phyloP scores from a whole-genome alignment of 1,140 invertebrate genomes.

The Saccostrea echinata region DNA sequence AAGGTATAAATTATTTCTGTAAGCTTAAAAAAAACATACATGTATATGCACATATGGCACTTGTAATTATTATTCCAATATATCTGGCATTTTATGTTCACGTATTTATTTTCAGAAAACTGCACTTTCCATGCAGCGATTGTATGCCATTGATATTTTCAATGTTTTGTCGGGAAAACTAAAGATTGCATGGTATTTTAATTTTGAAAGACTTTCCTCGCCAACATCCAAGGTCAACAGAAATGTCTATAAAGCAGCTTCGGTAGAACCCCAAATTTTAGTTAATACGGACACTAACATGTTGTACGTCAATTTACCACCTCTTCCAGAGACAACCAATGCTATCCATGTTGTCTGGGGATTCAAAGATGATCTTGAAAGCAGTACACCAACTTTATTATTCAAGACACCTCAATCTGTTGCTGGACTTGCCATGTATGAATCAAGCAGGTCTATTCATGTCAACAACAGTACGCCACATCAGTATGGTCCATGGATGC shows the following conservation, averaged over 20 bases:
- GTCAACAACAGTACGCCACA: background rate
- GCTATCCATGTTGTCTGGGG: background rate
- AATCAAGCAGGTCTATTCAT: background rate
- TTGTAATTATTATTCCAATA: background rate
- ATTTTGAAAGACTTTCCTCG: background rate
- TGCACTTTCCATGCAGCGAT: background rate
- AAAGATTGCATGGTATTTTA: background rate
- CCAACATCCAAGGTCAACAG: background rate
- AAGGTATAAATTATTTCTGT: background rate
- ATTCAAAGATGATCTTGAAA: background rate
- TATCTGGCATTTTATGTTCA: background rate
- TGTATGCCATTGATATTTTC: slow-evolving; percentile 19
- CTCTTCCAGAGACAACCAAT: background rate
- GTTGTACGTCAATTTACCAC: background rate
- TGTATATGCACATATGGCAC: too few species aligned
- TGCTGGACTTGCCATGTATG: background rate
- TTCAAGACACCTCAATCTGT: background rate
- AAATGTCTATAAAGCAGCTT: background rate
- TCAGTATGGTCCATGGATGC: background rate
- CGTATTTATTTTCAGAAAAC: background rate
- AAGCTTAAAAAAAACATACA: too few species aligned
- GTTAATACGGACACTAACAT: background rate
- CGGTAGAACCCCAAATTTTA: background rate
- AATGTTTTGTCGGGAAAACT: slow-evolving; percentile 17
- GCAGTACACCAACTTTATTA: background rate